Evolutionary conservation across 92 coral and sea anemone genomes (phyloP).

Genomic region (Virgularia gustaviana): DNA sequence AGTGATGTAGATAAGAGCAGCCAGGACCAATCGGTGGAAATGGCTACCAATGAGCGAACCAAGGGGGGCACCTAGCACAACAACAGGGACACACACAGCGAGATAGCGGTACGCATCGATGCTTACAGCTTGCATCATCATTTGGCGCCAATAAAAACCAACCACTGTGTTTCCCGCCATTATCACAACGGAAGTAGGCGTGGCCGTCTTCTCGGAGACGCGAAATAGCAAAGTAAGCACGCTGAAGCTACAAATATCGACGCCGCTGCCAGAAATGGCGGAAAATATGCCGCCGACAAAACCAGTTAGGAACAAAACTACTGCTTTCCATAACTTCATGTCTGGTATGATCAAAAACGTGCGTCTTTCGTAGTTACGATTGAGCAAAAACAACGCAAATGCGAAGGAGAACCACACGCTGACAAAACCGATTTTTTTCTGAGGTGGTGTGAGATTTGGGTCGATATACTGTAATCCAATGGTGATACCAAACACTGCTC

Average conservation of each 20-base stretch:
- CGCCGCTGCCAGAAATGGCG: conserved; percentile 71
- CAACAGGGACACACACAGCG: conserved; percentile 78
- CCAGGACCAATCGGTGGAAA: conserved; percentile 72
- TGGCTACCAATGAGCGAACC: conserved; percentile 74
- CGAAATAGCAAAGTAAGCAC: conserved; percentile 82
- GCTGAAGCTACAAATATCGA: conserved; percentile 87
- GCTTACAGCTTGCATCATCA: conserved; percentile 59
- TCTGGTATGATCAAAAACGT: conserved; percentile 66
- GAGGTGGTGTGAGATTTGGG: conserved; percentile 72
- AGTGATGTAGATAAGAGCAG: conserved; percentile 55
- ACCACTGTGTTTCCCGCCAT: conserved; percentile 62
- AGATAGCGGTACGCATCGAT: conserved; percentile 62
- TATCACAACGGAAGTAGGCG: conserved; percentile 58
- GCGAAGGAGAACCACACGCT: conserved; percentile 84
- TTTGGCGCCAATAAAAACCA: conserved; percentile 61
- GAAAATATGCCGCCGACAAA: conserved; percentile 71
- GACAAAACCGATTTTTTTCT: conserved; percentile 81
- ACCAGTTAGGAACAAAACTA: conserved; percentile 52
- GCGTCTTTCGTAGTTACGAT: conserved; percentile 61
- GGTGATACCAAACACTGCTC: conserved; percentile 62
- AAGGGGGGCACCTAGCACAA: conserved; percentile 73
- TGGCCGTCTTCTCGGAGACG: conserved; percentile 62
- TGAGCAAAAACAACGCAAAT: conserved; percentile 70
- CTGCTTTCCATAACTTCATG: conserved; percentile 62
- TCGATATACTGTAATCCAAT: conserved; percentile 69